Conservation (phyloP, 1,140 invertebrate genomes). For the Ostrea denselamellosa region DNA sequence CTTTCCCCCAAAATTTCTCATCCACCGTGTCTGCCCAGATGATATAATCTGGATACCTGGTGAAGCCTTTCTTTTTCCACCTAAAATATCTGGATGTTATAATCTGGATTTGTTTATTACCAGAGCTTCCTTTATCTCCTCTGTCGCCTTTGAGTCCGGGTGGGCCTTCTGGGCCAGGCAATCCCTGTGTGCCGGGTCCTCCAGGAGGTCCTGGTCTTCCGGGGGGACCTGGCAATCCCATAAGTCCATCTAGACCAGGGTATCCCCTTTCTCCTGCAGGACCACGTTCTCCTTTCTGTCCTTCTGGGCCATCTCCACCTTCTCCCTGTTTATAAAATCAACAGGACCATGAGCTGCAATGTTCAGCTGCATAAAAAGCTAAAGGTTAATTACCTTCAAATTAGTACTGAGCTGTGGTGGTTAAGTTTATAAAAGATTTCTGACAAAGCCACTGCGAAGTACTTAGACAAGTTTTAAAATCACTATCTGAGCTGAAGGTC, state of each 20-base stretch:
- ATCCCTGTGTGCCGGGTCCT: slow-evolving; percentile 61
- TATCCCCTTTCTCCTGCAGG: slow-evolving; percentile 63
- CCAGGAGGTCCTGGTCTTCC: slow-evolving; percentile 63
- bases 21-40: no score
- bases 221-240: slow-evolving; percentile 67
- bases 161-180: slow-evolving; percentile 63
- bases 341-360: neutral
- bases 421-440: no score
- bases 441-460: no score
- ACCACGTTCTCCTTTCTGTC: slow-evolving; percentile 66
- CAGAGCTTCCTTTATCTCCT: slow-evolving; percentile 66
- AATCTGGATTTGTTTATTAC: slow-evolving; percentile 17
- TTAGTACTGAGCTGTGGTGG: no score
- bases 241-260: slow-evolving; percentile 67
- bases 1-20: no score
- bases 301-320: slow-evolving; percentile 66
- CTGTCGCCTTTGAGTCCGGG: slow-evolving; percentile 65
- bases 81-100: neutral
- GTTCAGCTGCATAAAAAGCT: no score
- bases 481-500: no score
- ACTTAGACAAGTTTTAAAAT: no score
- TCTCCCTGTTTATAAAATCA: slow-evolving; percentile 53
- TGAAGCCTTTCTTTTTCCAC: no score
- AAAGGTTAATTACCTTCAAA: no score
- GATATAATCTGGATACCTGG: no score